Conservation (phyloP, 2,888 invertebrate genomes). For the Drosophila koepferae region DNA sequence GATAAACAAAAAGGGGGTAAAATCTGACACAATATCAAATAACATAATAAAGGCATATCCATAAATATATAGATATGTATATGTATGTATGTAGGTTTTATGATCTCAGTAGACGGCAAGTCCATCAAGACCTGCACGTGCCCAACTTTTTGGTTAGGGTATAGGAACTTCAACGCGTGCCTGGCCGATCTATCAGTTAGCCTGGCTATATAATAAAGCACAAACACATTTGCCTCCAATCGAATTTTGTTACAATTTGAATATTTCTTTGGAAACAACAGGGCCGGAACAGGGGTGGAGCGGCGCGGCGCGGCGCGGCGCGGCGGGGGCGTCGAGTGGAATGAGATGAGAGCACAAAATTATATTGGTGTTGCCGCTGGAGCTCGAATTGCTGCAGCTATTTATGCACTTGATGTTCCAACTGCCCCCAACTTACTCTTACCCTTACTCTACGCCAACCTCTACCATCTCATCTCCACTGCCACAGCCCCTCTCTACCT, state of each 20-base stretch:
- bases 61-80: background rate
- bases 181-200: constrained; percentile 30
- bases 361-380: constrained; percentile 15
- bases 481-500: background rate
- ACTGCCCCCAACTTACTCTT: background rate
- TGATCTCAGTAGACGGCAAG: background rate
- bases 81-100: background rate
- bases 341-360: background rate
- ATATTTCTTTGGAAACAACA: constrained; percentile 38
- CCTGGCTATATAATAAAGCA: constrained; percentile 4
- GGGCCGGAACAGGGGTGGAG: background rate
- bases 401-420: constrained; percentile 54
- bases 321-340: background rate
- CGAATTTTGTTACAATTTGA: constrained; percentile 36
- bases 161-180: constrained; percentile 38
- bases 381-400: constrained; percentile 35
- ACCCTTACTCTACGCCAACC: background rate
- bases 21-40: background rate
- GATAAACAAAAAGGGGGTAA: too few species aligned
- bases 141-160: constrained; percentile 3
- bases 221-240: background rate
- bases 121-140: background rate
- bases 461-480: background rate
- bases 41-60: background rate
- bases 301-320: background rate